Evolutionary conservation across 2,113 vertebrate genomes (phyloP), one percentile per base, ranked within the genome.

Genomic region (Ranitomeya variabilis): DNA sequence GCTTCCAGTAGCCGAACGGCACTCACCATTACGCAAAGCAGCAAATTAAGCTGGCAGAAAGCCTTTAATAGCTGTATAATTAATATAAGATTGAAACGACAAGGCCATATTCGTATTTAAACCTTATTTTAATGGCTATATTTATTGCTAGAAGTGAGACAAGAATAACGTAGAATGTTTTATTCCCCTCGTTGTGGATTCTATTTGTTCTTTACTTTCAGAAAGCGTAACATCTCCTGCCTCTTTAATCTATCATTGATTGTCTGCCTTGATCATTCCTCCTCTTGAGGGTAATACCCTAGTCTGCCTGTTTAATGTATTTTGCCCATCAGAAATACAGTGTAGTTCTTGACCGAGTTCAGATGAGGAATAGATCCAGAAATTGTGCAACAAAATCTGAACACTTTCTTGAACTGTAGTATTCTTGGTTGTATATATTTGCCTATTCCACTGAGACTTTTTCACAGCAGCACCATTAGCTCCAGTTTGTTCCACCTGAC

Each of bases 401-500:
- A 4, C 73, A 51, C 3, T 10, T 76, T 16, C 8, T 37, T 76
- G 37, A 76, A 19, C 73, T 21, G 18, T 21, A 76, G 73, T 76
- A 76, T 76, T 51, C 37, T 74, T 37, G 26, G 26, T 16, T 73
- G 69, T 66, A 66, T 74, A 71, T 31, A 52, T 76, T 52, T 76
- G 73, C 45, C 37, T 76, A 76, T 76, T 76, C 73, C 73, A 76
- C 31, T 45, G 73, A 76, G 73, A 76, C 73, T 52, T 21, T 76
- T 76, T 51, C 73, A 52, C 73, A 76, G 45, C 73, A 52, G 73
- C 73, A 51, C 73, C 73, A 76, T 4, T 76, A 78, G 26, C 86
- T 90, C 87, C 90, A 52, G 37, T 89, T 55, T 88, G 64, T 74
- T 89, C 80, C 89, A 54, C 37, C 90, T 89, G 83, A 37, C 74